Base-by-base conservation (phyloP, 2,113 vertebrate species). In the Prolemur simus region DNA sequence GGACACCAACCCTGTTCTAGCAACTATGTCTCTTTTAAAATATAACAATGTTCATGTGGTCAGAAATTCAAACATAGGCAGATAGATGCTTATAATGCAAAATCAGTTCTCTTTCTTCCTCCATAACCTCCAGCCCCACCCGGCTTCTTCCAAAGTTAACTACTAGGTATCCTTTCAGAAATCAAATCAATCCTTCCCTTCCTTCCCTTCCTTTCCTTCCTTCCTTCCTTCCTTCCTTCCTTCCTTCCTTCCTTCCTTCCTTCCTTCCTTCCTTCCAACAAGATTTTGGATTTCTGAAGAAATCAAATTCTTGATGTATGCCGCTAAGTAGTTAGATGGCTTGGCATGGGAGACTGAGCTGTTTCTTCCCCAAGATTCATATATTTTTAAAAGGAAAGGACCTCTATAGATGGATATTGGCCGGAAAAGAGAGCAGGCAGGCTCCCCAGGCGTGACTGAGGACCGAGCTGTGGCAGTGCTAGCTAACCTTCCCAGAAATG, bases 61-160 rank as follows among this genome's bases (percentile, higher is more conserved):
- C 74, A 80, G 76, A 87, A 94, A 90, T 17, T n/a, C 80, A 90
- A 90, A 74, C 11, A 69, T 8, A 78, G 80, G n/a, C 69, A 74
- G 20, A 58, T 0, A 63, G 47, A 96, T 9, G 32, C 9, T 88
- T 34, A 20, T 34, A 34, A 85, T 11, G 27, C 3, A 82, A 86
- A 92, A 54, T 42, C 14, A n/a, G 18, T 83, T 49, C 27, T 83
- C 21, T 83, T 17, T 2, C 32, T n/a, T 89, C 29, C 3, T 85
- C 13, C 58, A 63, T 29, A 37, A 32, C 34, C 14, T 52, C 82
- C 34, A 84, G n/a, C 0, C 56, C n/a, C 12, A 45, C 7, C 4
- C 21, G 18, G 5, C 0, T 32, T 32, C 47, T 52, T 54, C 27
- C 34, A 89, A 71, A 76, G 37, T 9, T 18, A 63, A 68, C 3